Percentiles rank a stretch among this genome's conserved stretches.
phyloP scores from a whole-genome alignment of 2,797 vertebrate species.

The Oryzias dopingdopingensis region DNA sequence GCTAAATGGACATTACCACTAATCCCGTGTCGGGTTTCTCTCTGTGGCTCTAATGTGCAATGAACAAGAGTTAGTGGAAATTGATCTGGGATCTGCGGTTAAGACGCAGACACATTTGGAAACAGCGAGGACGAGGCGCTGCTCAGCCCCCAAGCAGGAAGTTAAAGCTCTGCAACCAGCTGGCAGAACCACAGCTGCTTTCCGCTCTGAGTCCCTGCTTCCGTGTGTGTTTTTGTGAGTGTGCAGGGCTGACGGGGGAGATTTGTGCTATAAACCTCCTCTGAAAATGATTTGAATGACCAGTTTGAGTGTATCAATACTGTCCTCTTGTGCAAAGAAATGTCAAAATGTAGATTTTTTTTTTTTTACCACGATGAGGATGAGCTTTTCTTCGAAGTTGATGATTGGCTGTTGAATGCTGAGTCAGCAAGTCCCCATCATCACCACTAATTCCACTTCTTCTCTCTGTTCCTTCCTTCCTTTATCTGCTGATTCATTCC shows the following conservation, averaged over 20 bases:
- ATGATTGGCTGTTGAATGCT: slow-evolving; percentile 40
- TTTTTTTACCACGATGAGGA: not conserved
- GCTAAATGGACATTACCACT: slow-evolving; percentile 51
- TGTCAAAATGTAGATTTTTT: too few species aligned
- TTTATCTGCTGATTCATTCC: slow-evolving; percentile 9
- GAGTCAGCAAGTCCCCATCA: slow-evolving; percentile 34
- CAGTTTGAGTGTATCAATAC: too few species aligned
- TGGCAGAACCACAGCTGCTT: slow-evolving; percentile 26
- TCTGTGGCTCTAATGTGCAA: slow-evolving; percentile 56
- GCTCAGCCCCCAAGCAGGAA: slow-evolving; percentile 18
- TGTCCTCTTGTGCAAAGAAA: too few species aligned
- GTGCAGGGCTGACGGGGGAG: slow-evolving; percentile 5
- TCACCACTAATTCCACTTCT: slow-evolving; percentile 6
- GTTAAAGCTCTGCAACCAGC: slow-evolving; percentile 38
- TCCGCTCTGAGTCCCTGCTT: slow-evolving; percentile 15
- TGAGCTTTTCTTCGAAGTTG: slow-evolving; percentile 2
- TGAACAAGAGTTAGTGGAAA: slow-evolving; percentile 46
- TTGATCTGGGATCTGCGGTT: slow-evolving; percentile 60
- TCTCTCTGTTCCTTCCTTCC: slow-evolving; percentile 47
- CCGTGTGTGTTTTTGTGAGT: slow-evolving; percentile 5
- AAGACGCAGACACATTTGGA: slow-evolving; percentile 39
- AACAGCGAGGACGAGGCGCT: slow-evolving; percentile 32
- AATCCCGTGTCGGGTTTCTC: slow-evolving; percentile 56
- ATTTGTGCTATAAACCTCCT: too few species aligned
- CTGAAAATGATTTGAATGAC: too few species aligned